Evolutionary conservation across 2,888 invertebrate genomes (phyloP).

Genomic region (Oscheius myriophilus): DNA sequence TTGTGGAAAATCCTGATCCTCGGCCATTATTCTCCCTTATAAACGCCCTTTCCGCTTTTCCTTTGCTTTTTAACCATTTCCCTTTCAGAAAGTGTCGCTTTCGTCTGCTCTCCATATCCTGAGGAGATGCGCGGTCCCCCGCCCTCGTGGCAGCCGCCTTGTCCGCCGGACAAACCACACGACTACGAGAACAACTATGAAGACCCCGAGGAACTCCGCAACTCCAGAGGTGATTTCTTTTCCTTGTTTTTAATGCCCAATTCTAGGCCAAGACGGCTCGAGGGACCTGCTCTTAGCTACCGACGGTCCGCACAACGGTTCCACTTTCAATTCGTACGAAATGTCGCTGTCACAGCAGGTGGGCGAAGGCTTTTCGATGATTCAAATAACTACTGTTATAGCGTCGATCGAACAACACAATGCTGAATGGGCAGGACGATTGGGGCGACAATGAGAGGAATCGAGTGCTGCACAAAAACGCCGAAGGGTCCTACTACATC

Average conservation of each 20-base stretch:
- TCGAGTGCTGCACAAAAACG: conserved; percentile 53
- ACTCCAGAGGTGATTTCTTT: conserved; percentile 12
- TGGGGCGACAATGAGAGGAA: conserved; percentile 28
- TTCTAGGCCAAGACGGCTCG: conserved; percentile 39
- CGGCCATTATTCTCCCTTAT: too few species aligned
- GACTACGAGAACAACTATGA: conserved; percentile 58
- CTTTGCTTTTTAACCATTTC: conserved; percentile 10
- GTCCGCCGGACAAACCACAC: conserved; percentile 46
- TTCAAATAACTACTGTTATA: conserved; percentile 8
- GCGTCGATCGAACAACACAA: conserved; percentile 39
- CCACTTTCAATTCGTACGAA: conserved; percentile 52
- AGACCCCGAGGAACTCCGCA: conserved; percentile 50
- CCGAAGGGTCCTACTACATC: conserved; percentile 56
- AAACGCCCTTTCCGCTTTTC: too few species aligned
- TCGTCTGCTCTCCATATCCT: conserved; percentile 35
- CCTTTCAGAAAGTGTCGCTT: conserved; percentile 39
- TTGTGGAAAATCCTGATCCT: too few species aligned
- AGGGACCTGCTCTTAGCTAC: conserved; percentile 40
- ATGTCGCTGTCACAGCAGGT: conserved; percentile 52
- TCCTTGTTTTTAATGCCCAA: background rate
- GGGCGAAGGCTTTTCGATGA: background rate
- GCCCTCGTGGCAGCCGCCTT: conserved; percentile 47
- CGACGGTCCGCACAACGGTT: conserved; percentile 20
- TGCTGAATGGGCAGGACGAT: conserved; percentile 31
- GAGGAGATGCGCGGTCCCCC: conserved; percentile 52